A percentile compares a stretch with the other conserved stretches of the same genome.
Conservation (phyloP, 1,140 invertebrate genomes). For the honey bee (Apis mellifera) region Amel_HAv3.1 CM009937.2:10928001-10928500, state of each 20-base stretch:
- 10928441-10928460: no score
- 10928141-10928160: not conserved
- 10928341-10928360: not conserved
- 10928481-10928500: no score
- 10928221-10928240: not conserved
- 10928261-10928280: constrained; percentile 1
- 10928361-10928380: not conserved
- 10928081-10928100: constrained; percentile 29
- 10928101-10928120: constrained; percentile 38
- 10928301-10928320: not conserved
- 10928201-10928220: not conserved
- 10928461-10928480: no score
- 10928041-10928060: constrained; percentile 55
- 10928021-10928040: constrained; percentile 66
- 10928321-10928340: constrained; percentile 9
- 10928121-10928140: not conserved
- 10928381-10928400: not conserved
- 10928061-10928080: constrained; percentile 56
- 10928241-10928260: not conserved
- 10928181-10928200: not conserved
- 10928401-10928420: no score
- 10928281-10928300: not conserved
- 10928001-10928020: constrained; percentile 21
- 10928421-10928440: no score
- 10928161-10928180: not conserved